Conservation (phyloP, 2,113 vertebrate genomes). For the Solea solea region DNA sequence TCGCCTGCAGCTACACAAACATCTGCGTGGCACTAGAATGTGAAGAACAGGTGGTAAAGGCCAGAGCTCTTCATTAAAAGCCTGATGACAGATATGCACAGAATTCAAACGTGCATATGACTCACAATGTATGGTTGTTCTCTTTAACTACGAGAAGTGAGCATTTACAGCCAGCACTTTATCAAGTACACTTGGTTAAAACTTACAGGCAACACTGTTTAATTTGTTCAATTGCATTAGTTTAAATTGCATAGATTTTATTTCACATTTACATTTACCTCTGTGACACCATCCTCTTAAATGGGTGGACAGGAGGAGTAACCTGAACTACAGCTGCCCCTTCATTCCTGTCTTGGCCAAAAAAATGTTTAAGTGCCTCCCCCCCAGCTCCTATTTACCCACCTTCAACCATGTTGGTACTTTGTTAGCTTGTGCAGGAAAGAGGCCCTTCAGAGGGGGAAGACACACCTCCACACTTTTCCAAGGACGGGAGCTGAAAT, state of each 20-base stretch:
- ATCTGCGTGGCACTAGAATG: conserved; percentile 53
- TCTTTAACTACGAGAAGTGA: neutral
- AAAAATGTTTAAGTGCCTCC: conserved; percentile 3
- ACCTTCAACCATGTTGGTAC: conserved; percentile 28
- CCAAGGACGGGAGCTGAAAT: conserved; percentile 12
- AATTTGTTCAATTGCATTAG: too few species aligned
- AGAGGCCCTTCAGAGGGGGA: conserved; percentile 42
- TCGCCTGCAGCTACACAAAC: conserved; percentile 51
- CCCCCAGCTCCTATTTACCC: conserved; percentile 1
- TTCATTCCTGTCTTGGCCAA: neutral
- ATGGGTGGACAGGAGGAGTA: neutral
- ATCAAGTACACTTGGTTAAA: neutral
- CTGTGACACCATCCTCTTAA: neutral
- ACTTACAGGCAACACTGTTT: too few species aligned
- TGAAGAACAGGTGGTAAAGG: conserved; percentile 60
- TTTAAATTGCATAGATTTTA: neutral
- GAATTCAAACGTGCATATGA: conserved; percentile 17
- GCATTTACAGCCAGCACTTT: neutral
- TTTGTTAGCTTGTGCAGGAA: conserved; percentile 38
- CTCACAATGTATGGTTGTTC: conserved; percentile 8
- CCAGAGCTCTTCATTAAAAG: conserved; percentile 65
- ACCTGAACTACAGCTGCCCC: neutral
- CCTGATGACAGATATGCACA: conserved; percentile 55
- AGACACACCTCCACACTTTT: conserved; percentile 49
- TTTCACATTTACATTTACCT: neutral